Evolutionary conservation across 2,113 vertebrate species (phyloP), one percentile per base, ranked within the genome.

Genomic region (Strix aluco): DNA sequence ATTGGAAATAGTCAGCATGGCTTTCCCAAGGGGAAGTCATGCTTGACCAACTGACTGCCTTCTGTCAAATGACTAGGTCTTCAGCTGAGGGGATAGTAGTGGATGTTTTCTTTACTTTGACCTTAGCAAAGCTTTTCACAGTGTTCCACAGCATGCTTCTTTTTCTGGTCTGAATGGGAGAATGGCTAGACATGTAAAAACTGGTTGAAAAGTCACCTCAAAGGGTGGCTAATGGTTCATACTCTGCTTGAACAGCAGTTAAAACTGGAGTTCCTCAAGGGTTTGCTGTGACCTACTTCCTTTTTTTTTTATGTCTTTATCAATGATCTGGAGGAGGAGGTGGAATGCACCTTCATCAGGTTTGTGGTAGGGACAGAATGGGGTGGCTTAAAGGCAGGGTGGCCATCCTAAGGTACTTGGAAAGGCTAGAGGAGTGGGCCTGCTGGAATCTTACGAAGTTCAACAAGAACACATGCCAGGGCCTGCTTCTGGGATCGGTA

Each of bases 361-460:
- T 55, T 66, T 32, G 40, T 40, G 32, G 67, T 26, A 32, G 52
- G 26, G 15, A 10, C 29, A 59, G n/a, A 44, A 29, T 23, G 29
- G 13, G 4, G 13, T 38, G 29, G 9, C 27, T 71, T 36, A 51
- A 26, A 84, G 15, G 79, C 25, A 32, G 57, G 20, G 25, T 2
- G 3, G 27, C 23, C 21, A 5, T 75, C 27, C 11, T 0, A 0
- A 71, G 49, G 34, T 65, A 27, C 25, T 65, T 1, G 1, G 42
- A 46, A 66, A 66, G 44, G 29, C n/a, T 54, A 18, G 63, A 74
- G 25, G 55, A 77, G 11, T 15, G 36, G 19, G 12, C 36, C 27
- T 13, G 3, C 40, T 11, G 2, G 17, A 66, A 32, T 66, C 52
- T 27, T 59, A 29, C 0, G 1, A 8, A 20, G 30, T 72, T 70